Evolutionary conservation across 2,888 invertebrate species (phyloP).

Genomic region (Lepetodrilus schrolli): DNA sequence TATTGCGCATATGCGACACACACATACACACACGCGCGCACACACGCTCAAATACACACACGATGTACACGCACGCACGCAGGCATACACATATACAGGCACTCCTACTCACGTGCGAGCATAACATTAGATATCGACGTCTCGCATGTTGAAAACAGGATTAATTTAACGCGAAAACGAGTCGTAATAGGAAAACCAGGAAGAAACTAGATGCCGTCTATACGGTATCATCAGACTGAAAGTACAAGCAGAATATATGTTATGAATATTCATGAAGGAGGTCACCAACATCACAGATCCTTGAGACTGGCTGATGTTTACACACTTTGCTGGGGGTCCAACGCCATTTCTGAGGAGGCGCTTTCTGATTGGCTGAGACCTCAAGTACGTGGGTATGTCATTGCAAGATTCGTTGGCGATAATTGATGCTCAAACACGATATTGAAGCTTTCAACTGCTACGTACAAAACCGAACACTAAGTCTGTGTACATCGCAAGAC

Average conservation of each 20-base stretch:
- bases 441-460: background rate
- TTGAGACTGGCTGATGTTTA: background rate
- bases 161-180: too few species aligned
- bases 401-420: background rate
- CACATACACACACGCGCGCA: too few species aligned
- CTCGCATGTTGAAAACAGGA: background rate
- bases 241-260: background rate
- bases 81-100: too few species aligned
- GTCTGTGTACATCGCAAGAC: background rate
- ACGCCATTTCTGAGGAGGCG: background rate
- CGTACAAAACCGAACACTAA: background rate
- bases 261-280: slow-evolving; percentile 3
- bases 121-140: background rate
- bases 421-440: slow-evolving; percentile 12
- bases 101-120: too few species aligned
- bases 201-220: too few species aligned
- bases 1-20: too few species aligned
- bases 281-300: background rate
- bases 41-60: too few species aligned
- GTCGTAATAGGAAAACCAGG: background rate
- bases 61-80: too few species aligned
- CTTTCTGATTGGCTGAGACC: background rate
- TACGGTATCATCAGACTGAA: too few species aligned
- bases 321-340: background rate
- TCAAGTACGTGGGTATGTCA: slow-evolving; percentile 21